Evolutionary conservation across 1,140 invertebrate species (phyloP).

Genomic region (Heliothis virescens): DNA sequence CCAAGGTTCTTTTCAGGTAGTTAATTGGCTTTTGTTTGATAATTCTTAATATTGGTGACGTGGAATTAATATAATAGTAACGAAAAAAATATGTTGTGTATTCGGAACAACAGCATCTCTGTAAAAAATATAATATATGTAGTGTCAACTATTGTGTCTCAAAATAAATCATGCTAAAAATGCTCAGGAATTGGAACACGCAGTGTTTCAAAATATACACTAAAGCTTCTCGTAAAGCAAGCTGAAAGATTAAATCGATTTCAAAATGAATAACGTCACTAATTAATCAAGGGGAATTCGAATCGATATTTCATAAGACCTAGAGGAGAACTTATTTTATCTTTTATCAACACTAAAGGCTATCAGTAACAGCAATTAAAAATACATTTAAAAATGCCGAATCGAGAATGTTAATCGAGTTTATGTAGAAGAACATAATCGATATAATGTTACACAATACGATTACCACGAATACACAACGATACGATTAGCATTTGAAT

Average conservation of each 20-base stretch:
- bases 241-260: constrained; percentile 32
- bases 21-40: background rate
- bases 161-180: background rate
- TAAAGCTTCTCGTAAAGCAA: background rate
- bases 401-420: too few species aligned
- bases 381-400: background rate
- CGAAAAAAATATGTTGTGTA: too few species aligned
- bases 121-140: too few species aligned
- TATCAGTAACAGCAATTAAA: background rate
- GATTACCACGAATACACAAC: constrained; percentile 6
- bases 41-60: background rate
- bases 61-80: too few species aligned
- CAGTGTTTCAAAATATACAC: background rate
- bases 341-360: constrained; percentile 22
- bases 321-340: background rate
- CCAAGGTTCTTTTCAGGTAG: background rate
- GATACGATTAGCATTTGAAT: too few species aligned
- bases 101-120: too few species aligned
- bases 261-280: constrained; percentile 38
- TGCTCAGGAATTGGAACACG: background rate
- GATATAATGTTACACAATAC: constrained; percentile 5
- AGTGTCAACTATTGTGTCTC: background rate
- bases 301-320: constrained; percentile 27
- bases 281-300: constrained; percentile 30
- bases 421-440: too few species aligned